Percentiles rank a stretch among this genome's conserved stretches.
Evolutionary conservation across 2,888 invertebrate species (phyloP).

Genomic region (Megamerina dolium): DNA sequence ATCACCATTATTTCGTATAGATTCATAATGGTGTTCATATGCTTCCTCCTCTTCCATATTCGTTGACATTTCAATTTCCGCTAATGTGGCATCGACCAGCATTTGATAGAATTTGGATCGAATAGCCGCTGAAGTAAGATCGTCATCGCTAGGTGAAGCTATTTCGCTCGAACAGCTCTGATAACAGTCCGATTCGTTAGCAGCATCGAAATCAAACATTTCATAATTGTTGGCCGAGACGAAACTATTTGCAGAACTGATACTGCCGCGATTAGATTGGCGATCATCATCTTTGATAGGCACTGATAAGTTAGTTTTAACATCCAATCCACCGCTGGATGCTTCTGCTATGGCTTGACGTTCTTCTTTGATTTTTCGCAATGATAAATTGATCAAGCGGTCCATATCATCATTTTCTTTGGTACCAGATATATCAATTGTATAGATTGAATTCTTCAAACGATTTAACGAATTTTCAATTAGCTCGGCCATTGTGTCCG

Average conservation of each 20-base stretch:
- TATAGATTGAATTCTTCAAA: slow-evolving; percentile 48
- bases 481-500: slow-evolving; percentile 57
- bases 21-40: slow-evolving; percentile 70
- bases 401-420: slow-evolving; percentile 50
- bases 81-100: slow-evolving; percentile 63
- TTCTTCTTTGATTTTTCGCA: slow-evolving; percentile 47
- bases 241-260: slow-evolving; percentile 52
- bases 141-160: slow-evolving; percentile 61
- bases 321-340: slow-evolving; percentile 2
- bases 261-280: slow-evolving; percentile 53
- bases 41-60: slow-evolving; percentile 55
- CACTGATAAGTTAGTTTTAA: slow-evolving; percentile 18
- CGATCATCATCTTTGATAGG: slow-evolving; percentile 50
- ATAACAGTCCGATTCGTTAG: slow-evolving; percentile 63
- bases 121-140: slow-evolving; percentile 44
- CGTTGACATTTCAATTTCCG: slow-evolving; percentile 61
- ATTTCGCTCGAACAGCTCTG: slow-evolving; percentile 63
- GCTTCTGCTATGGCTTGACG: slow-evolving; percentile 23
- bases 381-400: slow-evolving; percentile 46
- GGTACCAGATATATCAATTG: slow-evolving; percentile 46
- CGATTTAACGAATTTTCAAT: slow-evolving; percentile 64
- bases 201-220: slow-evolving; percentile 62
- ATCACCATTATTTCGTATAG: slow-evolving; percentile 58
- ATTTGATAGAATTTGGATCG: slow-evolving; percentile 69
- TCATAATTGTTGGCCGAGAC: slow-evolving; percentile 62